Percentiles rank a stretch among this genome's conserved stretches.
These are phyloP conservation scores for Python bivittatus DNA, from an alignment of 2,113 vertebrate species.

Conservation along the genomic window DNA sequence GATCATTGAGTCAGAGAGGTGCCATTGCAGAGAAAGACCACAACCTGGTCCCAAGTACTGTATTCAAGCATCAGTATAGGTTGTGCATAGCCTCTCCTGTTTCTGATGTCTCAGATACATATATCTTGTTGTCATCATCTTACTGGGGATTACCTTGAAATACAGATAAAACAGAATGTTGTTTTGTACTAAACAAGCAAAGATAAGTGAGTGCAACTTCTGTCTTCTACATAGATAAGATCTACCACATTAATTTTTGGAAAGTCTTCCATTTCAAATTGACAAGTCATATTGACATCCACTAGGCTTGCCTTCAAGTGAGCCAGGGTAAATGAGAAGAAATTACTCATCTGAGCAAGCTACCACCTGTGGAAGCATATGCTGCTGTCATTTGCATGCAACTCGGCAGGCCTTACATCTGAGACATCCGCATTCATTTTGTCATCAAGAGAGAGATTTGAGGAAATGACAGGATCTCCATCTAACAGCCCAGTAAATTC, in stretches of 20 bases:
- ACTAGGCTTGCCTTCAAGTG: background rate
- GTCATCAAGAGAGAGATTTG: background rate
- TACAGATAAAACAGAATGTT: background rate
- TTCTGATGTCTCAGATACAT: background rate
- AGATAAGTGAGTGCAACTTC: background rate
- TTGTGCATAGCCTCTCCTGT: background rate
- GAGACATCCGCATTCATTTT: background rate
- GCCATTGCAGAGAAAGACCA: background rate
- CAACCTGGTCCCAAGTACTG: background rate
- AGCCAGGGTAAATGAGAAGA: background rate
- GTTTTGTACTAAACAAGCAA: background rate
- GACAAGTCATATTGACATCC: background rate
- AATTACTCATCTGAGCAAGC: background rate
- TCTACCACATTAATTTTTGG: background rate
- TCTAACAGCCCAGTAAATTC: background rate
- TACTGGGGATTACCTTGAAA: background rate
- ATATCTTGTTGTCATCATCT: background rate
- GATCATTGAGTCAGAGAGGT: too few species aligned
- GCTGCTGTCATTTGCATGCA: background rate
- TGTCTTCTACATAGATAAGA: background rate
- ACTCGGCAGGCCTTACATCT: background rate
- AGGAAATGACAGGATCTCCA: constrained; percentile 7
- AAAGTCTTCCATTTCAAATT: background rate
- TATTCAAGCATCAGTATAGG: background rate
- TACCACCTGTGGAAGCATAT: background rate